Base-by-base conservation (phyloP, 2,888 invertebrate genomes). In the Caenorhabditis imperialis region DNA sequence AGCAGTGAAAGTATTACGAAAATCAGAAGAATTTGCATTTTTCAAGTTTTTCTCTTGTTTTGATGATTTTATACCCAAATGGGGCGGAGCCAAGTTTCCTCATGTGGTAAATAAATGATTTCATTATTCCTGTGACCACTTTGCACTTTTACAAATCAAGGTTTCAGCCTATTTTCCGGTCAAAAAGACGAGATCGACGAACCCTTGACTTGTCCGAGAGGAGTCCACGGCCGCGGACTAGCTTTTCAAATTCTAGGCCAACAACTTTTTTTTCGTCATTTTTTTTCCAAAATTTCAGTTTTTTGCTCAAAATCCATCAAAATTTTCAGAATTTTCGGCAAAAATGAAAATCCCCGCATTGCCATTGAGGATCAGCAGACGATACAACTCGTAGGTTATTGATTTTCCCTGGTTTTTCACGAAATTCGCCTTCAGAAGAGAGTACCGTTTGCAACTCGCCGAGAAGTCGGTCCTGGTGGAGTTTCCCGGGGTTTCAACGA, bases 381-480 rank as follows among this genome's bases (percentile, higher is more conserved):
- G 55, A 20, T 61, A 55, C 23, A 54, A 51, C 37, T 61, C 57
- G 62, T 62, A 47, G 40, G 60, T 40, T 27, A 30, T 57, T 25
- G 7, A 18, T 4, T 22, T 25, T 5, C 20, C 33, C 6, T 16
- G 7, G 18, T 54, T 44, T 33, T 48, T 8, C 44, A 27, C 7
- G 18, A 51, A 33, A 14, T 12, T 2, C 25, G 27, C 50, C 48
- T 54, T 37, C 54, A 58, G 60, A 23, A 54, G 40, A 73, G 55
- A 60, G 33, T 61, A 67, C 16, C 57, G 67, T 6, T 22, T 58
- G 12, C 54, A 65, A 3, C 37, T 48, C 4, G 23, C 38, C 6
- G 61, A 74, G 18, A 42, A 54, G 10, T 61, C 73, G 25, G 73
- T 67, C 4, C 10, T 47, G 3, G 67, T 74, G 18, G 50, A 69